A percentile compares a stretch with the other conserved stretches of the same genome.
Evolutionary conservation across 2,113 vertebrate species (phyloP).

Genomic region (Microtus pennsylvanicus): DNA sequence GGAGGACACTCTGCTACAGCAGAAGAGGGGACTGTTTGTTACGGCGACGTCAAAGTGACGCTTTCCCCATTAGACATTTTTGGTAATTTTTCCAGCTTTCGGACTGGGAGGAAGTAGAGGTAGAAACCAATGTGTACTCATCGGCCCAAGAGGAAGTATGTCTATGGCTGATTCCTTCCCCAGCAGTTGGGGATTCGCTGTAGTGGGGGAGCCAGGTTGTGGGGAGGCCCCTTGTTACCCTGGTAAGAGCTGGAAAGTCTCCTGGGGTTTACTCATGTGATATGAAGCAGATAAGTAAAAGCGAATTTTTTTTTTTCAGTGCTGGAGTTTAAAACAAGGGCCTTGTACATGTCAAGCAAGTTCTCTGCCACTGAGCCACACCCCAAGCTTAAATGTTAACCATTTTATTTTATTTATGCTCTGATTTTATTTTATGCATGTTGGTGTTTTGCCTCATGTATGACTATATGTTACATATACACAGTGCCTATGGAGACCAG

Average conservation of each 20-base stretch:
- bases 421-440: neutral
- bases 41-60: rapidly evolving
- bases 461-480: neutral
- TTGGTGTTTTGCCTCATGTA: neutral
- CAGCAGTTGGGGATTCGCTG: rapidly evolving
- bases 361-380: neutral
- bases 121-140: neutral
- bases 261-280: neutral
- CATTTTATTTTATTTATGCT: neutral
- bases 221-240: neutral
- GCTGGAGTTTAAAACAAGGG: neutral
- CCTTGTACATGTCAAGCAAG: neutral
- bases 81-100: neutral
- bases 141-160: neutral
- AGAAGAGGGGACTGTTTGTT: rapidly evolving
- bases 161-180: rapidly evolving
- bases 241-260: no score
- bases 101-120: neutral
- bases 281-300: neutral
- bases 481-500: neutral
- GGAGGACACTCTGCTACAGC: rapidly evolving
- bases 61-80: neutral
- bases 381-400: neutral
- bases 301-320: neutral
- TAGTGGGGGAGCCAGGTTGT: neutral